Evolutionary conservation across 1,140 invertebrate genomes (phyloP).

Genomic region (Zeugodacus cucurbitae): DNA sequence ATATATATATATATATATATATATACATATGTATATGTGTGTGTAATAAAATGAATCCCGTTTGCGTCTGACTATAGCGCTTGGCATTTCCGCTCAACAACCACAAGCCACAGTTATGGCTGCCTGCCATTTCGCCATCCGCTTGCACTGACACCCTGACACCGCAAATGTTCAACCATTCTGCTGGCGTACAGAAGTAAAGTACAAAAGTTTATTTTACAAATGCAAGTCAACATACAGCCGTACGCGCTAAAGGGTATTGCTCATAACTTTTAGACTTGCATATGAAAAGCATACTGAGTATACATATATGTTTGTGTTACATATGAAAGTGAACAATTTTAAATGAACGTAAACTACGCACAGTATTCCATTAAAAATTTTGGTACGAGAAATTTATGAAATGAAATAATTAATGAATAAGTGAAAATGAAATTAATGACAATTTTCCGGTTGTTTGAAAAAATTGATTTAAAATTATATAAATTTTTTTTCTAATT

Average conservation of each 20-base stretch:
- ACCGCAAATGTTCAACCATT: conserved; percentile 3
- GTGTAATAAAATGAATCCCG: conserved; percentile 6
- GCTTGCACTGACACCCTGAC: conserved; percentile 4
- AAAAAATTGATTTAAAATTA: no score
- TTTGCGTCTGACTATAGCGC: not conserved
- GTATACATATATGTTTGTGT: not conserved
- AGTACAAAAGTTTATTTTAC: conserved; percentile 1
- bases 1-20: no score
- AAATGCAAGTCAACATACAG: no score
- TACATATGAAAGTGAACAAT: not conserved
- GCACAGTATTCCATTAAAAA: not conserved
- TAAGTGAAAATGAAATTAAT: no score
- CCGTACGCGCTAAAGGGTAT: not conserved
- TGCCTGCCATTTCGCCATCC: conserved; percentile 18
- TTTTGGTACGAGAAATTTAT: no score
- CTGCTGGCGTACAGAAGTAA: not conserved
- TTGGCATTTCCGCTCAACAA: conserved; percentile 7
- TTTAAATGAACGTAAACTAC: not conserved
- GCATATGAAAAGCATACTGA: not conserved
- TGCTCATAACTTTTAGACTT: not conserved
- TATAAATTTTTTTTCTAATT: no score
- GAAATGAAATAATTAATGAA: no score
- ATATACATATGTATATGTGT: not conserved
- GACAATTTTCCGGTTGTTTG: no score
- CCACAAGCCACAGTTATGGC: conserved; percentile 22